Base-by-base conservation (phyloP, 1,140 invertebrate species). In the Calliphora vicina region DNA sequence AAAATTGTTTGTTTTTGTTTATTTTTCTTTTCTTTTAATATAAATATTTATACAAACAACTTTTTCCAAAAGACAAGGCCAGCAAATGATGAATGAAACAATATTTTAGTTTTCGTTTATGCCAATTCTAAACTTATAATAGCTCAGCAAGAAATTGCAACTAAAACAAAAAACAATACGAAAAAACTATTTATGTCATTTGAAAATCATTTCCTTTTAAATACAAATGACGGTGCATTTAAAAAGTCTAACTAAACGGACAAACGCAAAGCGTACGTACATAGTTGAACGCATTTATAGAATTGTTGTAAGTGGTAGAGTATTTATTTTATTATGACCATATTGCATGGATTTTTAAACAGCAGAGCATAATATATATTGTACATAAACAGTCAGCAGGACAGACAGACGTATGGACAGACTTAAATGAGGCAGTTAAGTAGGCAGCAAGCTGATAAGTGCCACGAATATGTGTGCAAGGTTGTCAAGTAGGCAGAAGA, bases 311-410 rank as follows among this genome's bases (percentile, higher is more conserved):
- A 83, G 50, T 80, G 76, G 50, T 29, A 83, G n/a, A n/a, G 82
- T 83, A 83, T 83, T 83, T 83, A 83, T 80, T 83, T 83, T 83
- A 83, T 83, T 83, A 83, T 80, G 61, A 23, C 82, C 82, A 83
- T 83, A 83, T 80, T 83, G 74, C 76, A 80, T 67, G 82, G 78
- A 67, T 83, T 71, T 67, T 76, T 71, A 45, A 74, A 43, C 8
- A 20, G n/a, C 8, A 45, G 17, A 78, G 12, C 13, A 74, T 15
- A 35, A 10, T 29, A 20, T 27, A 76, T n/a, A n/a, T n/a, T n/a
- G 27, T 10, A 76, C n/a, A 43, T 26, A 45, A 23, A 43, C 74
- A 15, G 61, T 1, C 35, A 45, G 74, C 23, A 35, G 20, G 74
- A 43, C 74, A 43, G 23, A 42, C n/a, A 78, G 3, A 78, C 35